phyloP scores from a whole-genome alignment of 1,140 invertebrate species.

The Pseudomyrmex pallidus region DNA sequence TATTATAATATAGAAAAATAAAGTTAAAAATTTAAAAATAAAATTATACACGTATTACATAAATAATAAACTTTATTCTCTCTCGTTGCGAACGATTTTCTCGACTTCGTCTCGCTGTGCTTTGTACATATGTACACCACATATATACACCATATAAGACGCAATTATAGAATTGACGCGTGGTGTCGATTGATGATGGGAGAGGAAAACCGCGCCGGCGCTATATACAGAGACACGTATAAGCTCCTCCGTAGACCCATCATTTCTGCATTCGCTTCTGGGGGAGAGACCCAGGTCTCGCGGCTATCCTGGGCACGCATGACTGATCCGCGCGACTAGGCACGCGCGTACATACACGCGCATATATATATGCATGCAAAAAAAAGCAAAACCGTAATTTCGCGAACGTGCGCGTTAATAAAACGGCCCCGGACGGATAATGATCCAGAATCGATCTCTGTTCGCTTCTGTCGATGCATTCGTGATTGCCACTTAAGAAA shows the following conservation, averaged over 20 bases:
- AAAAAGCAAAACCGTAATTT: slow-evolving; percentile 31
- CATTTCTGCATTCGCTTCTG: slow-evolving; percentile 71
- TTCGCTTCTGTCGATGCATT: slow-evolving; percentile 23
- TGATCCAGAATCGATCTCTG: slow-evolving; percentile 16
- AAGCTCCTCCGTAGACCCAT: slow-evolving; percentile 56
- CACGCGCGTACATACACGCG: slow-evolving; percentile 28
- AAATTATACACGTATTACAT: too few relatives aligned
- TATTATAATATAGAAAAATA: too few relatives aligned
- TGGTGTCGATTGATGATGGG: slow-evolving; percentile 21
- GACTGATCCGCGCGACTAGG: slow-evolving; percentile 68
- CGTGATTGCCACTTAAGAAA: slow-evolving; percentile 34
- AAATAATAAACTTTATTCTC: too few relatives aligned
- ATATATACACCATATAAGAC: background rate
- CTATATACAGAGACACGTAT: slow-evolving; percentile 53
- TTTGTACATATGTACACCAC: background rate
- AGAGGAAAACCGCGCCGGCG: slow-evolving; percentile 47
- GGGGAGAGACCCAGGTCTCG: slow-evolving; percentile 61
- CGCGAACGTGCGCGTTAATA: slow-evolving; percentile 36
- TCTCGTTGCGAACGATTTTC: too few relatives aligned
- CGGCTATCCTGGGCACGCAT: slow-evolving; percentile 74
- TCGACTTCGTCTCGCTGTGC: background rate
- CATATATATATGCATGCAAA: too few relatives aligned
- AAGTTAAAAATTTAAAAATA: too few relatives aligned
- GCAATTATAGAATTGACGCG: slow-evolving; percentile 64
- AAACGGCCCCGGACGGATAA: slow-evolving; percentile 26